These are phyloP conservation scores for Pangasianodon hypophthalmus DNA, from an alignment of 2,113 vertebrate species.

Conservation along the genomic window DNA sequence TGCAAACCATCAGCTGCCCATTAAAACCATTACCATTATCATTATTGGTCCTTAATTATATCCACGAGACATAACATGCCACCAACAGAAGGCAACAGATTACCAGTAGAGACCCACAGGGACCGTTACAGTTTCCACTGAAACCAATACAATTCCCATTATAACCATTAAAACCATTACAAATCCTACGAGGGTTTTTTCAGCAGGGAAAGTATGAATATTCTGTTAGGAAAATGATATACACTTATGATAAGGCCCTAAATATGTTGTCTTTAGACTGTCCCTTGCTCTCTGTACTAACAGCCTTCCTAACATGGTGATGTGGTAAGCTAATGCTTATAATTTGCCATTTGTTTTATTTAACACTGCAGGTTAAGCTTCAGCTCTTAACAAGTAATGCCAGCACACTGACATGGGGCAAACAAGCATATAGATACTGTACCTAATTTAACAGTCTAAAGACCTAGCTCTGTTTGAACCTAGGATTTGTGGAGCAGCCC, in stretches of 20 bases:
- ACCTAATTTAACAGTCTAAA: background rate
- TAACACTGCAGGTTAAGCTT: background rate
- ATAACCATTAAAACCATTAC: too few relatives aligned
- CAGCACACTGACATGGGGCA: background rate
- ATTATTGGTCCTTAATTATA: too few relatives aligned
- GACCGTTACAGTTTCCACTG: too few relatives aligned
- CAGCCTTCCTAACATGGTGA: background rate
- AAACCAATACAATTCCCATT: too few relatives aligned
- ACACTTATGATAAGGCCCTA: background rate
- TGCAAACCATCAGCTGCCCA: too few relatives aligned
- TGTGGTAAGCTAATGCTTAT: background rate
- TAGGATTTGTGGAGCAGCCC: constrained; percentile 65
- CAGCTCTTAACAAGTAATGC: background rate
- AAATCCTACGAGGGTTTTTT: too few relatives aligned
- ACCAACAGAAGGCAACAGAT: too few relatives aligned
- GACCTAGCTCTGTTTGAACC: constrained; percentile 50
- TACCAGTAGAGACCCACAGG: too few relatives aligned
- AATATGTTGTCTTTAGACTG: background rate
- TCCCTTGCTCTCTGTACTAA: background rate
- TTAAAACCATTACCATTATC: too few relatives aligned
- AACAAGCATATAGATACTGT: background rate
- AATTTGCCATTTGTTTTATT: background rate
- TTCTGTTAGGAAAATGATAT: background rate
- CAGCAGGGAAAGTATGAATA: background rate
- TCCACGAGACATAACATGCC: too few relatives aligned